Conservation (phyloP, 2,888 invertebrate species). For the Odontocerum albicorne region DNA sequence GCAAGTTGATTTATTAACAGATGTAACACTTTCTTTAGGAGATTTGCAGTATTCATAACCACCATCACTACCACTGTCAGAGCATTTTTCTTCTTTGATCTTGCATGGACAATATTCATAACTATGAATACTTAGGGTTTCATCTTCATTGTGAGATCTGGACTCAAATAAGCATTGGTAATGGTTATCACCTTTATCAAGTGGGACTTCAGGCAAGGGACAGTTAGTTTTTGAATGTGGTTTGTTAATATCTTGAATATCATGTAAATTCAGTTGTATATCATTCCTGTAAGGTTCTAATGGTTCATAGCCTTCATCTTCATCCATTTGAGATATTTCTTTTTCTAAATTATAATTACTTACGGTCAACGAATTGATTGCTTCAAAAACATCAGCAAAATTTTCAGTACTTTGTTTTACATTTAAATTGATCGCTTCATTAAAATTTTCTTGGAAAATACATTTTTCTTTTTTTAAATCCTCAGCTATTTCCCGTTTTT, state of each 20-base stretch:
- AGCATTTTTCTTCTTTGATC: constrained; percentile 49
- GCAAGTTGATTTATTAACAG: too few relatives aligned
- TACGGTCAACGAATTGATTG: constrained; percentile 23
- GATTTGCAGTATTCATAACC: constrained; percentile 57
- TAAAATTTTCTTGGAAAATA: neutral
- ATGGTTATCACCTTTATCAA: constrained; percentile 47
- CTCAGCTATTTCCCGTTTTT: constrained; percentile 34
- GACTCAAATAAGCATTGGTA: constrained; percentile 55
- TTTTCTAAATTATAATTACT: constrained; percentile 33
- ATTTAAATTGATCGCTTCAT: constrained; percentile 27
- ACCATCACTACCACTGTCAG: constrained; percentile 53
- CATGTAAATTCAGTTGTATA: constrained; percentile 1
- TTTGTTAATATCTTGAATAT: constrained; percentile 37
- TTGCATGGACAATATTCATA: constrained; percentile 55
- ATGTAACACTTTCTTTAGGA: constrained; percentile 36
- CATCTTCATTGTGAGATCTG: constrained; percentile 55
- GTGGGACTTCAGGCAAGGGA: constrained; percentile 56
- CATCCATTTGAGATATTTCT: constrained; percentile 37
- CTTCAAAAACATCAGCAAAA: constrained; percentile 47
- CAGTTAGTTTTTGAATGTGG: constrained; percentile 53
- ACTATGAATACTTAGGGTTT: constrained; percentile 55
- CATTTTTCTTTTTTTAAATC: constrained; percentile 31
- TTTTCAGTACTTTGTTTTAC: constrained; percentile 50
- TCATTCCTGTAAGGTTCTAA: constrained; percentile 45
- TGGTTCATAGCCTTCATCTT: constrained; percentile 54